A percentile compares a stretch with the other conserved stretches of the same genome.
Conservation (phyloP, 2,888 invertebrate genomes). For the Acanthosepion lycidas region DNA sequence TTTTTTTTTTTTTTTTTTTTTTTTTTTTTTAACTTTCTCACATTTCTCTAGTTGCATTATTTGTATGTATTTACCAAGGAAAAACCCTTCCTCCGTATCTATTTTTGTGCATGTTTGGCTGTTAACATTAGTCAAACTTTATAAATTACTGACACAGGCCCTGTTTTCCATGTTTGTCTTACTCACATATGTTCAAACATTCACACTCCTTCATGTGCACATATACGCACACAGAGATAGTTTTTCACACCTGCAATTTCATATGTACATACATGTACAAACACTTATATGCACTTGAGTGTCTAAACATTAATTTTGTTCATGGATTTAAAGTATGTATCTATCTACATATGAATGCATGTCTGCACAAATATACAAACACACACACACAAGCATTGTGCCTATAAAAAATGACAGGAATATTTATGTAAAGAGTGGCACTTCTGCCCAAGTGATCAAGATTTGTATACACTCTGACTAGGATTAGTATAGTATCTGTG, state of each 20-base stretch:
- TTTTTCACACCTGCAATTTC: background rate
- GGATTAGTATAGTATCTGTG: no score
- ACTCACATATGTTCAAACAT: background rate
- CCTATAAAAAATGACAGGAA: no score
- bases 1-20: no score
- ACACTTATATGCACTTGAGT: background rate
- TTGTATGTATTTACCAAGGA: background rate
- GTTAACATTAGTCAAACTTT: background rate
- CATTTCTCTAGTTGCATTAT: background rate
- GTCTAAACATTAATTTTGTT: background rate
- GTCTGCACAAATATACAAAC: background rate
- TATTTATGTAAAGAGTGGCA: no score
- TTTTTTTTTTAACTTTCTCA: conserved; percentile 33
- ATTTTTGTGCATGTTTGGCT: background rate
- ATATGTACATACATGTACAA: background rate
- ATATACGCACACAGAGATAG: background rate
- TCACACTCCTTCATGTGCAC: background rate
- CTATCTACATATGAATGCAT: background rate
- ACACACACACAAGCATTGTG: no score
- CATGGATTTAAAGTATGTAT: background rate
- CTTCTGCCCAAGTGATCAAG: no score
- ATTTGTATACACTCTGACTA: no score
- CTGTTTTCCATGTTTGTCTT: background rate
- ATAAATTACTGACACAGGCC: background rate
- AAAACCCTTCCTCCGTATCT: background rate